Percentiles rank a stretch among this genome's conserved stretches.
Evolutionary conservation across 1,140 invertebrate species (phyloP).

Genomic region (Charaxes varanes): DNA sequence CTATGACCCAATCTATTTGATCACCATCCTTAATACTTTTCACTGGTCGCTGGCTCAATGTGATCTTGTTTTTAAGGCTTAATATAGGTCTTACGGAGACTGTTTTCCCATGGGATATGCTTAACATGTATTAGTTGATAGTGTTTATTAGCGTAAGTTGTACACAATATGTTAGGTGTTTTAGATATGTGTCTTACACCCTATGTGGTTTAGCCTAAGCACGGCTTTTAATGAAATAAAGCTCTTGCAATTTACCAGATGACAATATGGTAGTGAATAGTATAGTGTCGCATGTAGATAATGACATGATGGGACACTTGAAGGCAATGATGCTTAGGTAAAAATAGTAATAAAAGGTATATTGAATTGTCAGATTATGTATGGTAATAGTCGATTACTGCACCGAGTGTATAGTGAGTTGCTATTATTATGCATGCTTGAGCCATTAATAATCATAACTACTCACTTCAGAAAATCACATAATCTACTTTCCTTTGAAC

Average conservation of each 20-base stretch:
- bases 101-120: constrained; percentile 33
- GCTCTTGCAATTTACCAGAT: constrained; percentile 31
- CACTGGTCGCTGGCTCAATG: no score
- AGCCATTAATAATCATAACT: no score
- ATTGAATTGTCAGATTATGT: constrained; percentile 18
- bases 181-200: constrained; percentile 13
- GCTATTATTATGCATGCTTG: no score
- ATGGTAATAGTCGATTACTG: no score
- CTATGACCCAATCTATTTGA: no score
- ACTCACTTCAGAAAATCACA: no score
- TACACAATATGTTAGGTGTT: constrained; percentile 17
- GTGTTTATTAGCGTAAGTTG: constrained; percentile 29
- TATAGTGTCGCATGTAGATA: constrained; percentile 25
- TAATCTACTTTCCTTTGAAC: no score
- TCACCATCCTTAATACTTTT: no score
- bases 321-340: constrained; percentile 51
- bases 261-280: constrained; percentile 49
- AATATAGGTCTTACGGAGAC: constrained; percentile 43
- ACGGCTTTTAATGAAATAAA: constrained; percentile 11
- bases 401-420: no score
- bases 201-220: constrained; percentile 27
- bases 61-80: no score
- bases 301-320: constrained; percentile 29
- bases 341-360: constrained; percentile 2
- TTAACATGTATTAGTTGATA: constrained; percentile 24